Base-by-base conservation (phyloP, 2,113 vertebrate genomes). In the Bubalus kerabau region DNA sequence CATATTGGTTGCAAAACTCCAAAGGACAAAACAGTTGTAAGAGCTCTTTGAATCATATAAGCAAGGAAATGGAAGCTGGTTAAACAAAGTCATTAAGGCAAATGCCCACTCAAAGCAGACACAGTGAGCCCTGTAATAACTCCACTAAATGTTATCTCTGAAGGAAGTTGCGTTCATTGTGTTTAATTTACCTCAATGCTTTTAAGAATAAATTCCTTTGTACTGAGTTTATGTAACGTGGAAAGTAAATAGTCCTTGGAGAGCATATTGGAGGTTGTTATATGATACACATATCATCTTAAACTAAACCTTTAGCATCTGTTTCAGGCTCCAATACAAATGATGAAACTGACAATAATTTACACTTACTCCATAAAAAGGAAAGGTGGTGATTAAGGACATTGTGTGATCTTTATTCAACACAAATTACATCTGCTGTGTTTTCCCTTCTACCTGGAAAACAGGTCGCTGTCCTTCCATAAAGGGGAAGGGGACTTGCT, bases 301-400 rank as follows among this genome's bases (percentile, higher is more conserved):
- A 97, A 98, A 97, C 76, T 54, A 88, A 97, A 93, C 40, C 85
- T 97, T 94, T 74, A 94, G 93, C 98, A 98, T 98, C 98, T 98
- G 98, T 98, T 98, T 96, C 88, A 96, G 64, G 80, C 91, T 97
- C 80, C 95, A 85, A 97, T 98, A 95, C 92, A 97, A 97, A 97
- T 95, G 88, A 96, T 84, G 85, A 95, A 91, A 92, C 48, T 95
- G 91, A 95, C 95, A 95, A 90, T 97, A 89, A 97, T 90, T 97
- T 91, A 96, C 36, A 93, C 23, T 76, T 92, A 87, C 86, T 78
- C 78, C 85, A 80, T 97, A 95, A 88, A 97, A 93, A 74, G 43
- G 43, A 91, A 96, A 97, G 94, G 90, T 64, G 62, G 89, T 91
- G 90, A 97, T 97, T 98, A 98, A 93, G 48, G 56, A 96, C 46